Evolutionary conservation across 1,140 invertebrate genomes (phyloP), one percentile per base, ranked within the genome.

Genomic region (Hyles vespertilio): DNA sequence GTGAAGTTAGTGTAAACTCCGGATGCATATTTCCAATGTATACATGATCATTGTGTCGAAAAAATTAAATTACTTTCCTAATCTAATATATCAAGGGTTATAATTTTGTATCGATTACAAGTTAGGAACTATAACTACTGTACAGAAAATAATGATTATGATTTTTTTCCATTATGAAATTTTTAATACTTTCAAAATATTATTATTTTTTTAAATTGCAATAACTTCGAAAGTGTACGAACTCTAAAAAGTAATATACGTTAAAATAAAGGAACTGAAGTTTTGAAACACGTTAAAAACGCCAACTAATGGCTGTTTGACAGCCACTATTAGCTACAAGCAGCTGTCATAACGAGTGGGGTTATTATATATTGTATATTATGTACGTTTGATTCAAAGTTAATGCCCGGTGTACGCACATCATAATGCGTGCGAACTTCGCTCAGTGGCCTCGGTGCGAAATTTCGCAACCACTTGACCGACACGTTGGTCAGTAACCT

Each of bases 51-150:
- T 11, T 5, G 46, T 52, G 60, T 72, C 63, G 67, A 79, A 78
- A 61, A 67, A 73, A 81, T 75, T 71, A 72, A 77, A 74, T 74
- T 82, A 82, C 73, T 56, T 72, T 62, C 55, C 78, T 82, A 84
- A 76, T 75, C 78, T 79, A 82, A 70, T 82, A 78, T 65, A 67
- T 69, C 59, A 76, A 84, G 77, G 84, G 74, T 81, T 87, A 87
- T 81, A 84, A 78, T 86, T 84, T 86, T 79, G 77, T 78, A 81
- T 84, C 79, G 84, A 88, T 86, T 88, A 88, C 74, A 84, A 64
- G 73, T 86, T 88, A 87, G 85, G 85, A 88, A 87, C 85, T 88
- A 88, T 88, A 22, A 67, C 83, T 85, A 84, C 85, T 88, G 85
- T 88, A 88, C 85, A 88, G 74, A 83, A 81, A 81, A 74, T 72